phyloP scores from a whole-genome alignment of 2,797 vertebrate genomes.

The Brotula barbata region DNA sequence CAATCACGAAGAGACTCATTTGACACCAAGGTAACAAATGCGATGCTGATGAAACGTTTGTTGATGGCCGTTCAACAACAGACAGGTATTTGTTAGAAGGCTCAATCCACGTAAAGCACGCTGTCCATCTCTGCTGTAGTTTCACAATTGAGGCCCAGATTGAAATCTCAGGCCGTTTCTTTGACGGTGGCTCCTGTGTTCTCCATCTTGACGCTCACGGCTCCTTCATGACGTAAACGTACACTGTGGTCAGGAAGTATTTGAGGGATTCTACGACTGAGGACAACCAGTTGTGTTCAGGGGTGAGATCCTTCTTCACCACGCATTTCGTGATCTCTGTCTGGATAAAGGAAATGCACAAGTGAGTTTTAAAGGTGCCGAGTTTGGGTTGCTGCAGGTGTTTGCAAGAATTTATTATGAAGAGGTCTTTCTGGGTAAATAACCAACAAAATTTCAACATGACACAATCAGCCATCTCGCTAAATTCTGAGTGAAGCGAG shows the following conservation, averaged over 20 bases:
- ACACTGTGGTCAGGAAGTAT: conserved; percentile 88
- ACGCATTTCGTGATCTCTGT: conserved; percentile 90
- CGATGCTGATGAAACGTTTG: conserved; percentile 58
- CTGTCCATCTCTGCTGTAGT: conserved; percentile 11
- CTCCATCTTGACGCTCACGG: conserved; percentile 66
- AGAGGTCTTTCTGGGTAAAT: background rate
- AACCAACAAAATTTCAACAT: background rate
- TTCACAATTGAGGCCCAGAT: conserved; percentile 35
- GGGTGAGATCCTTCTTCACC: conserved; percentile 83
- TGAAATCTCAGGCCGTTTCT: conserved; percentile 8
- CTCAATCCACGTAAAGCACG: conserved; percentile 11
- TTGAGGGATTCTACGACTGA: conserved; percentile 84
- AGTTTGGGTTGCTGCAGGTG: too few relatives aligned
- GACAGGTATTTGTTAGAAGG: conserved; percentile 21
- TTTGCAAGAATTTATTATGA: conserved; percentile 10
- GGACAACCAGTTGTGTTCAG: conserved; percentile 86
- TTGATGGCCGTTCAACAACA: conserved; percentile 48
- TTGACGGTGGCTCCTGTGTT: background rate
- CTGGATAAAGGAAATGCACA: conserved; percentile 47
- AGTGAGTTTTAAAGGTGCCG: too few relatives aligned
- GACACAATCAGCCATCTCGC: background rate
- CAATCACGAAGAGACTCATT: conserved; percentile 42
- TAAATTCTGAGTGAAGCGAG: background rate
- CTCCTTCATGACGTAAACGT: conserved; percentile 90
- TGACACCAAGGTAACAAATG: conserved; percentile 29